These are phyloP conservation scores for Ibycter americanus DNA, from an alignment of 2,797 vertebrate genomes.

Conservation along the genomic window DNA sequence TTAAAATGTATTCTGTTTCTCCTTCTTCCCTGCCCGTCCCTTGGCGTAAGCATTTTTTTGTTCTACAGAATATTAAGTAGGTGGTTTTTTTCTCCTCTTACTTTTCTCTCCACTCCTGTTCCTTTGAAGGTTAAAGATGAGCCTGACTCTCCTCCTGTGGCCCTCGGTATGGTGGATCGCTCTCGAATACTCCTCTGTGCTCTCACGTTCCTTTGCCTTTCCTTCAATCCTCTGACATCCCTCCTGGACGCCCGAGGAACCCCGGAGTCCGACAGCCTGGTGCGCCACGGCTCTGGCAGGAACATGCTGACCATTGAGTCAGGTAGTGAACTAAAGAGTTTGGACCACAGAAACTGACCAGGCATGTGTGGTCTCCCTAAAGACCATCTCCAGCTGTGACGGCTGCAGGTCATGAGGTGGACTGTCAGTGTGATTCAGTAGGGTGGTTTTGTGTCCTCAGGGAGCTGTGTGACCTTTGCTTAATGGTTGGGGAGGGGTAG, in stretches of 20 bases:
- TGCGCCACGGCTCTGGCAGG: conserved; percentile 80
- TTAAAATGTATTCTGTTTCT: background rate
- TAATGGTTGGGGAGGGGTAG: background rate
- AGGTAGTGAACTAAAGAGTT: conserved; percentile 50
- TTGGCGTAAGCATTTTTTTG: background rate
- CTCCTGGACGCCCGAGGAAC: conserved; percentile 82
- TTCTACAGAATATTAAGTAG: background rate
- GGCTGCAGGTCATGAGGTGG: rapidly evolving
- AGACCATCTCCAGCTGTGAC: background rate
- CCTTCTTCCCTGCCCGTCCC: background rate
- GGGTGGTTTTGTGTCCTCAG: background rate
- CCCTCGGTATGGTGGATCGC: conserved; percentile 94
- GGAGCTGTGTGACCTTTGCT: background rate
- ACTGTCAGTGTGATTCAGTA: rapidly evolving
- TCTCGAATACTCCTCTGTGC: conserved; percentile 95
- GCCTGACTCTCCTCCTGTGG: conserved; percentile 89
- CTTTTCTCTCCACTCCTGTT: background rate
- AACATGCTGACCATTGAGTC: conserved; percentile 82
- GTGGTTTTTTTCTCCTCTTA: background rate
- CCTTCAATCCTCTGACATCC: conserved; percentile 93
- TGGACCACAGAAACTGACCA: background rate
- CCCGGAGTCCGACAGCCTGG: conserved; percentile 34
- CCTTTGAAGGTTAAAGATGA: conserved; percentile 92
- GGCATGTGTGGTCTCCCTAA: rapidly evolving
- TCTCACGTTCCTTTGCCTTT: conserved; percentile 95